Conservation (phyloP, 2,113 vertebrate genomes). For the Forbesichthys papilliferus region DNA sequence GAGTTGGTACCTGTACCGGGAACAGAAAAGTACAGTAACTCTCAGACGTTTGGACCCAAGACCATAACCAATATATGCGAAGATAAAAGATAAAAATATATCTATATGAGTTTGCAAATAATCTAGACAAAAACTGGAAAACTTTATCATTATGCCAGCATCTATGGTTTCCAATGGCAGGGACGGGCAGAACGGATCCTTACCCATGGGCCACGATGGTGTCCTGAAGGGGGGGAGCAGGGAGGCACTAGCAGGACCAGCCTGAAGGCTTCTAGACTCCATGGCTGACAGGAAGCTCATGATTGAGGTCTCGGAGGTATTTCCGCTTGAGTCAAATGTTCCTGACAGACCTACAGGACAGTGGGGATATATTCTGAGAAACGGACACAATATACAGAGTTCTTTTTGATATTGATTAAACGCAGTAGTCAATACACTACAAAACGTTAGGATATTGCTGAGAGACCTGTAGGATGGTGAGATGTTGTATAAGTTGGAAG, state of each 20-base stretch:
- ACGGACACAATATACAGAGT: not conserved
- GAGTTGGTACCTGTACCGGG: conserved; percentile 86
- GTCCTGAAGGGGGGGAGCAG: conserved; percentile 92
- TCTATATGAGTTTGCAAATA: too few relatives aligned
- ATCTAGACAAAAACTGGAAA: not conserved
- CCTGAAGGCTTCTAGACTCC: conserved; percentile 88
- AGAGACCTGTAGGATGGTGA: conserved; percentile 87
- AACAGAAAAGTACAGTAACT: conserved; percentile 7
- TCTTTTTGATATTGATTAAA: not conserved
- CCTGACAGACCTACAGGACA: conserved; percentile 78
- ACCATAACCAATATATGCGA: not conserved
- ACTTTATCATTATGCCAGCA: not conserved
- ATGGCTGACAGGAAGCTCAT: conserved; percentile 95
- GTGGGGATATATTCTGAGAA: conserved; percentile 18
- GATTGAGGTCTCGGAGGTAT: conserved; percentile 91
- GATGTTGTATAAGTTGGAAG: conserved; percentile 87
- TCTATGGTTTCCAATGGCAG: not conserved
- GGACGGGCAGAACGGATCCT: conserved; percentile 18
- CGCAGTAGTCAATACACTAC: not conserved
- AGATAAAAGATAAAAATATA: not conserved
- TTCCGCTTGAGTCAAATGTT: conserved; percentile 87
- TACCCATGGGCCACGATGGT: conserved; percentile 94
- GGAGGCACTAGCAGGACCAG: conserved; percentile 90
- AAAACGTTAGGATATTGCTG: not conserved
- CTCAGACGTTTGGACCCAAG: not conserved